Evolutionary conservation across 2,888 invertebrate genomes (phyloP), one percentile per base, ranked within the genome.

Genomic region (Uropetala carovei): DNA sequence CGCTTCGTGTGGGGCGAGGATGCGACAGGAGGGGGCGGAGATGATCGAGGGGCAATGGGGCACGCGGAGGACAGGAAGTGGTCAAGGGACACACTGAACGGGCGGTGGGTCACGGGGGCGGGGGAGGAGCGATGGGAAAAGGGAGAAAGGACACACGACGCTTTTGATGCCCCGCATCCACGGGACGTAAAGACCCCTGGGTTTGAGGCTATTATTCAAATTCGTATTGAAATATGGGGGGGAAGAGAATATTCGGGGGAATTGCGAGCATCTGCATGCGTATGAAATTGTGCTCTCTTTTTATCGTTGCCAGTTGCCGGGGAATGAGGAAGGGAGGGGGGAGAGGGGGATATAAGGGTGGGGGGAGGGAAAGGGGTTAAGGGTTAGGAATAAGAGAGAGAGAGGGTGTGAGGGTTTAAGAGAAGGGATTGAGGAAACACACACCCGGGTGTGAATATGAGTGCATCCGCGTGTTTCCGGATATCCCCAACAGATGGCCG

Each of bases 401-500:
- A 11, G 83, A n/a, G 18, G 16, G 83, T 7, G 14, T 4, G 30
- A 59, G 86, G 86, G 86, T 64, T 16, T 64, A 64, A 56, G 75
- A 75, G 86, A 18, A 60, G 86, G 64, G 43, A 60, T 86, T 18
- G 18, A 68, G 30, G 64, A 89, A 30, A 75, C 75, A 27, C 60
- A 68, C 89, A 89, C 89, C 89, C 89, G 89, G 89, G 89, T 68
- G 89, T 43, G 89, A 89, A 89, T 89, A 89, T 64, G 89, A 89
- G 89, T 89, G 89, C 89, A 89, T 89, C 89, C 89, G 68, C 89
- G 89, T 89, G 89, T 89, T 89, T 89, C 89, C 89, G 89, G 89
- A 64, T 30, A 89, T 89, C 89, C 89, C 89, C 64, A 68, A 89
- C 89, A 89, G 89, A 89, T 89, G 89, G 89, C 89, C 27, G 89